Evolutionary conservation across 2,113 vertebrate genomes (phyloP).

Genomic region (Athene cunicularia): DNA sequence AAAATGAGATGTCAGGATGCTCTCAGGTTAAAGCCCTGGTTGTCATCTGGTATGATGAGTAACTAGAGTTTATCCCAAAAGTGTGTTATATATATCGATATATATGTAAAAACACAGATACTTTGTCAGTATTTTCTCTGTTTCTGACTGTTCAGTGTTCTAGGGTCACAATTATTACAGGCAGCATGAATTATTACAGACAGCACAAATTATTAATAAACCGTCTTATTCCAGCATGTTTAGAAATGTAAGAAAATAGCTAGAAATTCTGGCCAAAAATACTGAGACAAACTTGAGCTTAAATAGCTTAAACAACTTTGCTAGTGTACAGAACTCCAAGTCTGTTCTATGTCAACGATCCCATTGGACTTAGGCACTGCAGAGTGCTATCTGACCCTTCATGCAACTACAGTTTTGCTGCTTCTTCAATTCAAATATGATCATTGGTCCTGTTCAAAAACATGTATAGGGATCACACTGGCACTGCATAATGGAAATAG

Average conservation of each 20-base stretch:
- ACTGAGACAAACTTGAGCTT: not conserved
- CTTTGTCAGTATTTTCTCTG: not conserved
- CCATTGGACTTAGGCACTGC: not conserved
- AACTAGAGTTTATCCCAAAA: not conserved
- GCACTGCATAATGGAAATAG: not conserved
- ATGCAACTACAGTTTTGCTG: not conserved
- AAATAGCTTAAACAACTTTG: not conserved
- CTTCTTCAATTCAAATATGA: not conserved
- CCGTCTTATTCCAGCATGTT: not conserved
- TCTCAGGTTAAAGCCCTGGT: not conserved
- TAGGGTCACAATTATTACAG: not conserved
- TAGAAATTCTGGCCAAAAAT: not conserved
- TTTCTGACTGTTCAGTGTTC: not conserved
- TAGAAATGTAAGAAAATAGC: not conserved
- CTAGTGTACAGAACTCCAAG: not conserved
- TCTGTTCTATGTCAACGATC: not conserved
- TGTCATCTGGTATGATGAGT: not conserved
- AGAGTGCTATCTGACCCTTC: not conserved
- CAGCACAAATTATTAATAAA: not conserved
- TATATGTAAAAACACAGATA: not conserved
- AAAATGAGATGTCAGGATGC: not conserved
- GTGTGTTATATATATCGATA: not conserved
- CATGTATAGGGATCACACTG: not conserved
- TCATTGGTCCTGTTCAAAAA: not conserved
- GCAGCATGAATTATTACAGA: not conserved